Conservation (phyloP, 1,140 invertebrate species). For the Zaprionus inermis region DNA sequence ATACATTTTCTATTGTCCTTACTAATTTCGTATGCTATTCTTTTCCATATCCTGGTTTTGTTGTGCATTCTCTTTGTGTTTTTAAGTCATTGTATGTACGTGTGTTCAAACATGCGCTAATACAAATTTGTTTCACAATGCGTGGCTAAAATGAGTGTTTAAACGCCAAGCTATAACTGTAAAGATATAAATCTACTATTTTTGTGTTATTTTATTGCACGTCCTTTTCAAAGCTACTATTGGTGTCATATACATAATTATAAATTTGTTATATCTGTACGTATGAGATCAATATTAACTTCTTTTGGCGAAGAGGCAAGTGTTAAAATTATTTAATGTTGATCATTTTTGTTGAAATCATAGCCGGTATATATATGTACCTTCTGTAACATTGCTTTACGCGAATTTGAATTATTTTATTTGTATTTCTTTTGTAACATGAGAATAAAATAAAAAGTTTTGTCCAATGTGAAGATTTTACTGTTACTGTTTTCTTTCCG, state of each 20-base stretch:
- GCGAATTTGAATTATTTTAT: too few species aligned
- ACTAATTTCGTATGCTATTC: not conserved
- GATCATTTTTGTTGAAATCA: not conserved
- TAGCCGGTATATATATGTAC: not conserved
- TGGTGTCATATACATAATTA: not conserved
- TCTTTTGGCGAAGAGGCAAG: not conserved
- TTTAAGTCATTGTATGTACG: not conserved
- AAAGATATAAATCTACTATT: not conserved
- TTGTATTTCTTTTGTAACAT: too few species aligned
- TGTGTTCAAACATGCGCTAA: not conserved
- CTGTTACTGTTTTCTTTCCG: not conserved
- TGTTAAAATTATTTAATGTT: not conserved
- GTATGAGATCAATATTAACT: not conserved
- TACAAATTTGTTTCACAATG: constrained; percentile 1
- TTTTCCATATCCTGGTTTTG: not conserved
- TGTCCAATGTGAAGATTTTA: not conserved
- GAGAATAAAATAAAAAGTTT: not conserved
- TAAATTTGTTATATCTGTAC: not conserved
- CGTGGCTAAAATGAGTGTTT: not conserved
- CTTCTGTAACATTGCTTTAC: not conserved
- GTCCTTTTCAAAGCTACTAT: not conserved
- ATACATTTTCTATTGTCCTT: constrained; percentile 2
- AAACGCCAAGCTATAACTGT: not conserved
- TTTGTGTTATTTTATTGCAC: not conserved
- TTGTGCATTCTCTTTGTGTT: constrained; percentile 1